Base-by-base conservation (phyloP, 2,797 vertebrate genomes). In the Poeciliopsis infans region DNA sequence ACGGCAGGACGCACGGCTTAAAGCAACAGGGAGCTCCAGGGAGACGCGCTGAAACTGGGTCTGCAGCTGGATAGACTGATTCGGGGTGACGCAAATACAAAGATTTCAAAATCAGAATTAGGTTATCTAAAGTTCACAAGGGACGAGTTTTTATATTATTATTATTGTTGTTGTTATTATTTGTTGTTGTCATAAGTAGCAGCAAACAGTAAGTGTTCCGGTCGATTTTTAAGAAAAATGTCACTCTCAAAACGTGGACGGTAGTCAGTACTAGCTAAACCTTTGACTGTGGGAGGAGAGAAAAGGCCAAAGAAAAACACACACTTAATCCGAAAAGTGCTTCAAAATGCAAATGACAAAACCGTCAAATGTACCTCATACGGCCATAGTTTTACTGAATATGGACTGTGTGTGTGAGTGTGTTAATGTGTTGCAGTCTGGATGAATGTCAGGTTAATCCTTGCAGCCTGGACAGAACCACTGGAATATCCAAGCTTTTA, bases 1-100 rank as follows among this genome's bases (percentile, higher is more conserved):
- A 94, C 95, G 92, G 78, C 83, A 90, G 86, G 82, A 86, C 85
- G 47, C 91, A 92, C 89, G 91, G 94, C 93, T 94, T 91, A 93
- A 91, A 95, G 94, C 90, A 90, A 94, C 91, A 91, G 89, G 80
- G 87, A 59, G 82, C 81, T 82, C 57, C 51, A 23, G 39, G 72
- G 61, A 46, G 78, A 72, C 43, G 11, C 82, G 74, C 82, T 15
- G 53, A 47, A 74, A 76, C 77, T 25, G 39, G 69, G 39, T 78
- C 77, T 25, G 39, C 69, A 39, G 80, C 66, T 82, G 73, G 73
- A 33, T 79, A 73, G 74, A 23, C 75, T n/a, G 41, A 31, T 55
- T 47, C 39, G 20, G 66, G 33, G 7, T 36, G 61, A 64, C 23
- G 36, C 46, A 33, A 43, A 8, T 8, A 7, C 16, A 23, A 11